Evolutionary conservation across 2,797 vertebrate species (phyloP).

Genomic region (Ptychadena robeensis): DNA sequence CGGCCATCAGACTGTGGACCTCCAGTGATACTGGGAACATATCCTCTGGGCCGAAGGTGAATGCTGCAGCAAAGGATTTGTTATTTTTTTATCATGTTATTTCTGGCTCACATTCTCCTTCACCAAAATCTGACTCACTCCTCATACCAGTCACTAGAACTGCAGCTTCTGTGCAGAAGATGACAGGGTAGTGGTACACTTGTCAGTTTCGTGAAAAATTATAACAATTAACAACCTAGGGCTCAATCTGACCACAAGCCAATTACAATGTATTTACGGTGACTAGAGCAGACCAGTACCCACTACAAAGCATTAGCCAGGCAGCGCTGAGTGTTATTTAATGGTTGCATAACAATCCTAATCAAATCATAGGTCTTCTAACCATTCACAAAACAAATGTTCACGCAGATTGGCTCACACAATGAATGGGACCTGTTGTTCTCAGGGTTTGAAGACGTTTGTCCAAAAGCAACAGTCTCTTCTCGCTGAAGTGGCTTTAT

Average conservation of each 20-base stretch:
- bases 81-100: no score
- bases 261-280: not conserved
- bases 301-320: constrained; percentile 11
- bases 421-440: constrained; percentile 36
- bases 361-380: constrained; percentile 23
- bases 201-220: not conserved
- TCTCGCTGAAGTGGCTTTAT: no score
- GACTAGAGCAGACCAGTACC: not conserved
- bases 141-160: no score
- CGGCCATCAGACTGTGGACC: no score
- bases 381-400: constrained; percentile 27
- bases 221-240: not conserved
- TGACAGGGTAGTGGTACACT: no score
- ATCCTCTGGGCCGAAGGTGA: no score
- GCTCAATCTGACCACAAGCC: not conserved
- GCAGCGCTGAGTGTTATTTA: constrained; percentile 1
- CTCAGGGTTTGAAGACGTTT: not conserved
- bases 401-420: not conserved
- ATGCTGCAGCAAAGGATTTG: no score
- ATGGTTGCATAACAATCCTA: constrained; percentile 23
- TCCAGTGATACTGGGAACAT: no score
- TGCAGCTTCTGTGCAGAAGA: no score
- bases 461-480: no score
- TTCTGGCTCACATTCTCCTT: no score
- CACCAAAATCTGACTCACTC: no score